Base-by-base conservation (phyloP, 2,888 invertebrate genomes). In the Leucania comma region DNA sequence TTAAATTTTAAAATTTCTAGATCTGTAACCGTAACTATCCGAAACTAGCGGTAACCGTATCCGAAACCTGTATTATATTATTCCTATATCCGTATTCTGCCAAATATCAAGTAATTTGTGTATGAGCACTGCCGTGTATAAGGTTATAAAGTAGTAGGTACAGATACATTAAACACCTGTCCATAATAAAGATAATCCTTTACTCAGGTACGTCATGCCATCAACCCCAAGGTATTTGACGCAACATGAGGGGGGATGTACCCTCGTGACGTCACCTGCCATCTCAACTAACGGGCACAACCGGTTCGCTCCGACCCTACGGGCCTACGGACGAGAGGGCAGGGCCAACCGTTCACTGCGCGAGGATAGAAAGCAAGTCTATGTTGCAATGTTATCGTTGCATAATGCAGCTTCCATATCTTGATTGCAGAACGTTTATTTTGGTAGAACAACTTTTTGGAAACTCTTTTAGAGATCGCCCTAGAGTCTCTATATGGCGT, bases 241-340 rank as follows among this genome's bases (percentile, higher is more conserved):
- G 58, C 67, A 69, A 54, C n/a, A 62, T 58, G 65, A 72, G 81
- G 81, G n/a, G 76, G 80, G 75, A 61, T 68, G 50, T 46, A 58
- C 71, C 77, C 73, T 71, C 35, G 54, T 83, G 86, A 86, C 84
- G 84, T 84, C 80, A 78, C 68, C 73, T 75, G 72, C 70, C 77
- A 78, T 78, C 82, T 56, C 67, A 51, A 76, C 74, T 86, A 83
- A 84, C 84, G 84, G 84, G 74, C 71, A 38, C n/a, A 78, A 87
- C 87, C 88, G 87, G 87, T 86, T 75, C 61, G 46, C 53, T 29
- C 72, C 81, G 86, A 87, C 81, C 86, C 84, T 73, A 87, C 71
- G 67, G 50, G 58, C 86, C 78, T 75, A 81, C 66, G 75, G 65
- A 58, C 70, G 72, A 74, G 78, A 68, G 82, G 81, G 77, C 87